These are phyloP conservation scores for Meteorus sp. DNA, from an alignment of 1,140 invertebrate genomes.

Conservation along the genomic window DNA sequence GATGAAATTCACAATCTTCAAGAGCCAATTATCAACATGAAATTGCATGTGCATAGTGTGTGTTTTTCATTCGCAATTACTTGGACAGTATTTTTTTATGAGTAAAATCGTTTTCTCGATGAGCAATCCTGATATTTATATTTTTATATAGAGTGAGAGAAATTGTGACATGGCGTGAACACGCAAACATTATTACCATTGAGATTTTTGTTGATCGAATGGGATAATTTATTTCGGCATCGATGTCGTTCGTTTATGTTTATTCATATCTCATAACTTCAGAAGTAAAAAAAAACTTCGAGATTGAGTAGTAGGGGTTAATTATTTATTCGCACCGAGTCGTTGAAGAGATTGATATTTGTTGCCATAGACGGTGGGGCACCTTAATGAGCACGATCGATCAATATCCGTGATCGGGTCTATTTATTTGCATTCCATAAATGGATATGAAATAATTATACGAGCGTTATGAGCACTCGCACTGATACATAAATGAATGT, in stretches of 20 bases:
- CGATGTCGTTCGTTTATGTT: background rate
- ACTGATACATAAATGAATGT: background rate
- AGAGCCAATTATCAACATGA: too few relatives aligned
- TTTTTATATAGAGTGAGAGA: too few relatives aligned
- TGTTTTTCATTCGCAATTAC: too few relatives aligned
- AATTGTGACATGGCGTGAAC: too few relatives aligned
- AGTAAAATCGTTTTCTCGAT: too few relatives aligned
- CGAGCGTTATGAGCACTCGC: background rate
- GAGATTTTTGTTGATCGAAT: too few relatives aligned
- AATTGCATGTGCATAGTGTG: too few relatives aligned
- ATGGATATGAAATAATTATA: conserved; percentile 5
- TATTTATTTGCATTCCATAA: conserved; percentile 15
- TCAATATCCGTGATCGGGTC: conserved; percentile 8
- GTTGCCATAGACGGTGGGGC: conserved; percentile 12
- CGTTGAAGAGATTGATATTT: conserved; percentile 17
- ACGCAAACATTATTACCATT: too few relatives aligned
- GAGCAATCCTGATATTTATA: too few relatives aligned
- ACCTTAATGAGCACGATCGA: conserved; percentile 24
- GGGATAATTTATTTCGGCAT: too few relatives aligned
- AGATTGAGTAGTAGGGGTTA: conserved; percentile 15
- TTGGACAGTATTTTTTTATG: too few relatives aligned
- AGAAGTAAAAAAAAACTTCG: background rate
- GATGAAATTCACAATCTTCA: conserved; percentile 16
- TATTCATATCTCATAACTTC: background rate
- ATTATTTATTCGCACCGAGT: conserved; percentile 23